Conservation (phyloP, 2,888 invertebrate genomes). For the Dynastes maya region DNA sequence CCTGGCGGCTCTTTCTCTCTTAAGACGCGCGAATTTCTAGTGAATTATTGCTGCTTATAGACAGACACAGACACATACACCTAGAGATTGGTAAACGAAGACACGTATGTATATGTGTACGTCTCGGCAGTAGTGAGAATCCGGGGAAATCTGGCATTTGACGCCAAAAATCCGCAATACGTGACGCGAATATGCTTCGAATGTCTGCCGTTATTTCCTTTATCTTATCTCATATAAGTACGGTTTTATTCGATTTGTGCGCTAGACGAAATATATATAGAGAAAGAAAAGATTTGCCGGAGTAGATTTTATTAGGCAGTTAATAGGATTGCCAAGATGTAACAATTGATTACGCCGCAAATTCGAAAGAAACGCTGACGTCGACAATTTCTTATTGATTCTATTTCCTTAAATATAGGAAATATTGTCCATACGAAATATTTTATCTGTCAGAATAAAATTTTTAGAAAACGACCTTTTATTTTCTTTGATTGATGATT, state of each 20-base stretch:
- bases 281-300: not conserved
- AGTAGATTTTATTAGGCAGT: constrained; percentile 10
- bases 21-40: constrained; percentile 9
- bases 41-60: constrained; percentile 13
- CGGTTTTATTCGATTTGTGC: constrained; percentile 20
- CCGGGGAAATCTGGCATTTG: constrained; percentile 1
- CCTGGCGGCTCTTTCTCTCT: not conserved
- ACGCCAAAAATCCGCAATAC: constrained; percentile 11
- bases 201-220: constrained; percentile 17
- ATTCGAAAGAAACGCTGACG: not conserved
- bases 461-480: too few relatives aligned
- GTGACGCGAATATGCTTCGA: constrained; percentile 22
- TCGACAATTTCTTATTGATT: not conserved
- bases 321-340: not conserved
- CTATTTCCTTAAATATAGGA: too few relatives aligned
- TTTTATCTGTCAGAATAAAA: too few relatives aligned
- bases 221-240: constrained; percentile 2
- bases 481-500: too few relatives aligned
- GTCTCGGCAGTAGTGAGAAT: not conserved
- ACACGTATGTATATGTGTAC: too few relatives aligned
- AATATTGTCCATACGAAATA: too few relatives aligned
- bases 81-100: not conserved
- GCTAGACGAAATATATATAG: constrained; percentile 11
- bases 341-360: constrained; percentile 6
- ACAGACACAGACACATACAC: not conserved